Evolutionary conservation across 2,113 vertebrate species (phyloP).

Genomic region (Bubalus kerabau): DNA sequence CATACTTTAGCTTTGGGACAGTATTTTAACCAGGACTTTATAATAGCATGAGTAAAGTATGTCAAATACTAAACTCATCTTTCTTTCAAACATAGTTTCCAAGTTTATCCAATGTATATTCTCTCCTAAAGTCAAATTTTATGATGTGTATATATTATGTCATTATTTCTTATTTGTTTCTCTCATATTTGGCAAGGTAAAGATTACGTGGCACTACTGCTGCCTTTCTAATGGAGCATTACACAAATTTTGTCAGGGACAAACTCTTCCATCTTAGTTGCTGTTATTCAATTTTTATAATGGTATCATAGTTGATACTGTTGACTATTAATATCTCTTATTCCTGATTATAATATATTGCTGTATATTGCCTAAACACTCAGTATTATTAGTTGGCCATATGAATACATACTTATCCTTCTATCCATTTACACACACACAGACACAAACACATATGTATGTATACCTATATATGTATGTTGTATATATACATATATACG

Average conservation of each 20-base stretch:
- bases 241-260: not conserved
- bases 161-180: not conserved
- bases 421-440: not conserved
- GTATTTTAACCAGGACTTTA: not conserved
- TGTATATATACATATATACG: not conserved
- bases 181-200: not conserved
- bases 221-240: not conserved
- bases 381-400: not conserved
- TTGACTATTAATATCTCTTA: not conserved
- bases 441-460: not conserved
- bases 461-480: not conserved
- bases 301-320: not conserved
- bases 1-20: not conserved
- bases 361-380: not conserved
- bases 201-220: not conserved
- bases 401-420: not conserved
- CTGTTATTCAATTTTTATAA: not conserved
- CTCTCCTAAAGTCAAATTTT: not conserved
- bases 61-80: not conserved
- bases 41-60: not conserved
- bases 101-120: not conserved
- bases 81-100: not conserved
- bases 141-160: not conserved
- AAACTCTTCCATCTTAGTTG: not conserved
- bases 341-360: not conserved